A percentile compares a stretch with the other conserved stretches of the same genome.
These are phyloP conservation scores for Myoxocephalus aenaeus DNA, from an alignment of 2,797 vertebrate genomes.

Conservation along the genomic window DNA sequence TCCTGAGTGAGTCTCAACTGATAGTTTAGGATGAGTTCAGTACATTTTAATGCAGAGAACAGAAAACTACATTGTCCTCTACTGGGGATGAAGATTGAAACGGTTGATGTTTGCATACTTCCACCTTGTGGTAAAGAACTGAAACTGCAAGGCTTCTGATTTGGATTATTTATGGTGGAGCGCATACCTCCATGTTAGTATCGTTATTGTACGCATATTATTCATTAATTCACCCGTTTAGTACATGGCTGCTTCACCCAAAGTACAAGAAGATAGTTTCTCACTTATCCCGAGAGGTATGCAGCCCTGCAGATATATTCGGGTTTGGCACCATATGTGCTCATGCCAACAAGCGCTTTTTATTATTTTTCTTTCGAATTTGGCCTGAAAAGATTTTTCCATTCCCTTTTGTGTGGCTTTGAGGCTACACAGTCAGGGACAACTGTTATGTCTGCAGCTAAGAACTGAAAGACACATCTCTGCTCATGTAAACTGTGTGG, in stretches of 20 bases:
- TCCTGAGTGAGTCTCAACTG: not conserved
- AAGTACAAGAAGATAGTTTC: not conserved
- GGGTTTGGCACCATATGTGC: not conserved
- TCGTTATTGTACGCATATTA: not conserved
- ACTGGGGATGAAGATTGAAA: not conserved
- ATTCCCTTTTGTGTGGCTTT: constrained; percentile 17
- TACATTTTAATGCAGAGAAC: not conserved
- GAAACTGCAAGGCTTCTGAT: constrained; percentile 12
- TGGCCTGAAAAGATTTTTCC: constrained; percentile 18
- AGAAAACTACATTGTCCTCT: not conserved
- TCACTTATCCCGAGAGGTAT: not conserved
- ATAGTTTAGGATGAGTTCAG: not conserved
- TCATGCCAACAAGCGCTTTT: not conserved
- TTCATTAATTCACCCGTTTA: not conserved
- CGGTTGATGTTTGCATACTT: not conserved
- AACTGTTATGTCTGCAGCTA: constrained; percentile 48
- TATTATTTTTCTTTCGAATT: constrained; percentile 8
- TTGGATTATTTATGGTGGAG: not conserved
- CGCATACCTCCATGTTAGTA: not conserved
- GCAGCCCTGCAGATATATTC: not conserved
- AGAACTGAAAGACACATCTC: constrained; percentile 29
- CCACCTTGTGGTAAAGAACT: constrained; percentile 54
- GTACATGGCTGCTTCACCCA: not conserved
- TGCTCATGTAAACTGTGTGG: constrained; percentile 37
- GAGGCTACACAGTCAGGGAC: not conserved